phyloP scores from a whole-genome alignment of 2,113 vertebrate species.

The Indri indri region DNA sequence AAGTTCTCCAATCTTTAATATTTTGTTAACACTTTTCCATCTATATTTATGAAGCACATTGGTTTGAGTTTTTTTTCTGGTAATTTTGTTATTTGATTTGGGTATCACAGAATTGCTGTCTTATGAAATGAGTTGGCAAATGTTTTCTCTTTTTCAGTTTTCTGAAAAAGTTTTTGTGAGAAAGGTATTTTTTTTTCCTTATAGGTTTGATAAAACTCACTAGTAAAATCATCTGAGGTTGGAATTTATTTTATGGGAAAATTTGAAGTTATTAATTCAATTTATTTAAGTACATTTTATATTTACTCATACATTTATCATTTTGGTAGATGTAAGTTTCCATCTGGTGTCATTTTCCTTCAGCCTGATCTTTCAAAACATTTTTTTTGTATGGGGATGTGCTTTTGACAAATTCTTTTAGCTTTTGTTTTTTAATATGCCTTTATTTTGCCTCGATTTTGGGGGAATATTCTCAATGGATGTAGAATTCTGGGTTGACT shows the following conservation, averaged over 20 bases:
- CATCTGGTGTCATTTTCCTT: background rate
- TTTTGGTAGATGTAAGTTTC: background rate
- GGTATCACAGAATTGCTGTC: background rate
- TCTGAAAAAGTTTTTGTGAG: background rate
- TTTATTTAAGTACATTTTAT: background rate
- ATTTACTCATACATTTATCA: background rate
- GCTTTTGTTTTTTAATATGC: background rate
- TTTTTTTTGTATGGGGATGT: background rate
- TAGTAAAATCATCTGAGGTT: background rate
- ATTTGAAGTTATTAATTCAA: background rate
- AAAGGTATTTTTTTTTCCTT: background rate
- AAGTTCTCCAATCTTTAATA: background rate
- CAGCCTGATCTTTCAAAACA: background rate
- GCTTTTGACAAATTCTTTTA: background rate
- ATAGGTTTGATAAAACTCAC: background rate
- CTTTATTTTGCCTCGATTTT: conserved; percentile 27
- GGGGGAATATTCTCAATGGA: background rate
- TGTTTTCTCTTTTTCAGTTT: background rate
- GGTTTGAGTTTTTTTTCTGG: background rate
- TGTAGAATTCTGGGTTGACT: background rate
- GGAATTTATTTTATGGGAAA: background rate
- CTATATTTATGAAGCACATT: background rate
- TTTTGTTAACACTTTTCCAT: background rate
- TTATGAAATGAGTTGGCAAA: background rate
- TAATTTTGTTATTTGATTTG: background rate